These are phyloP conservation scores for Macquaria australasica DNA, from an alignment of 2,113 vertebrate genomes.

Conservation along the genomic window DNA sequence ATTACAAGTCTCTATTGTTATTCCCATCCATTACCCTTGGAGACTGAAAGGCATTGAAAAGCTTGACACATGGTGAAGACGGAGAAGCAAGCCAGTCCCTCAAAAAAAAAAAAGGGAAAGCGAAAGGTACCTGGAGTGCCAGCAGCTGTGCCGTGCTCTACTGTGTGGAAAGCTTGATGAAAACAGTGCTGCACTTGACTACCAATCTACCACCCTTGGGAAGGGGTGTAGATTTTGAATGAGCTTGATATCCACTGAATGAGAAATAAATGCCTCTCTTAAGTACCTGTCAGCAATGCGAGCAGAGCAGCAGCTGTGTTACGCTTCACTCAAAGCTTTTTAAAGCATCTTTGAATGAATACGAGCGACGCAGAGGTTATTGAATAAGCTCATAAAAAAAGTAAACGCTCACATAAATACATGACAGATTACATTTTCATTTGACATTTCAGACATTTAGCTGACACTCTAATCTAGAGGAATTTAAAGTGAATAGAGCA, in stretches of 20 bases:
- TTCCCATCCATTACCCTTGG: constrained; percentile 31
- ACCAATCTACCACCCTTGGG: constrained; percentile 52
- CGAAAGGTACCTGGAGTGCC: constrained; percentile 53
- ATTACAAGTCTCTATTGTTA: constrained; percentile 23
- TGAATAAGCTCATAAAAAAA: constrained; percentile 48
- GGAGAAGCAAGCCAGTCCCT: constrained; percentile 16
- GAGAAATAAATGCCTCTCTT: constrained; percentile 76
- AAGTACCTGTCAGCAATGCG: constrained; percentile 71
- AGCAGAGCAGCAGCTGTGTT: constrained; percentile 67
- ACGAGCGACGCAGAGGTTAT: constrained; percentile 27
- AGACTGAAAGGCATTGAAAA: constrained; percentile 27
- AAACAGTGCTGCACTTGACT: constrained; percentile 62
- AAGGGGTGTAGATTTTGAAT: constrained; percentile 66
- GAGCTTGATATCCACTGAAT: constrained; percentile 77
- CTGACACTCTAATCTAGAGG: constrained; percentile 4
- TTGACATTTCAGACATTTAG: constrained; percentile 36
- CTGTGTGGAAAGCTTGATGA: constrained; percentile 48
- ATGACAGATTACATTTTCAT: constrained; percentile 49
- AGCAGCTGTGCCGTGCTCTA: constrained; percentile 63
- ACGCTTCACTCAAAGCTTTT: constrained; percentile 58
- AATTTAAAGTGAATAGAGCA: neutral
- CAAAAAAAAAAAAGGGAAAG: neutral
- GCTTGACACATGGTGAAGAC: constrained; percentile 12
- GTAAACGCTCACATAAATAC: constrained; percentile 38
- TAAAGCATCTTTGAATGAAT: constrained; percentile 45